phyloP scores from a whole-genome alignment of 2,113 vertebrate genomes.

The Emydocephalus ijimae region DNA sequence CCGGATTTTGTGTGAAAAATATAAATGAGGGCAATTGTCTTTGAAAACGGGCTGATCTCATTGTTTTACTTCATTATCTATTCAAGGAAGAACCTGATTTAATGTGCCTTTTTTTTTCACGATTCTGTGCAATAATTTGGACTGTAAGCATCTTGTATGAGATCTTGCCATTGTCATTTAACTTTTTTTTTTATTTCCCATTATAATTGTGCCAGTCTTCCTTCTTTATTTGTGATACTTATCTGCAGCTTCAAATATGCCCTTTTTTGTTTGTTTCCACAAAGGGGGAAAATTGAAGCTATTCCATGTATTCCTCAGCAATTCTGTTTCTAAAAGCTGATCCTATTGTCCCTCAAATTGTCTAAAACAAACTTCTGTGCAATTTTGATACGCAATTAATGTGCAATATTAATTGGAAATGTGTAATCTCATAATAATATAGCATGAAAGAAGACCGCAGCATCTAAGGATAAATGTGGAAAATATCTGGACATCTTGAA shows the following conservation, averaged over 20 bases:
- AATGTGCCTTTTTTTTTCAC: background rate
- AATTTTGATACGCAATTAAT: conserved; percentile 25
- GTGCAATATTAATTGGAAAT: conserved; percentile 41
- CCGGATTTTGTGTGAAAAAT: background rate
- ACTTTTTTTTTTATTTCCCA: background rate
- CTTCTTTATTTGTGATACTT: background rate
- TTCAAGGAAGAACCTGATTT: background rate
- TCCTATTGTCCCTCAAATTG: conserved; percentile 1
- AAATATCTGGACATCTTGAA: background rate
- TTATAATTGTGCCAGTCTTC: background rate
- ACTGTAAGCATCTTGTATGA: background rate
- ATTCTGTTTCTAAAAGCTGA: background rate
- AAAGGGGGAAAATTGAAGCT: background rate
- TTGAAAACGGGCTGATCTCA: background rate
- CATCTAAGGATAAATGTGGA: conserved; percentile 12
- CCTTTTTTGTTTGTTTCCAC: background rate
- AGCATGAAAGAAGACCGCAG: background rate
- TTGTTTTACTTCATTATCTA: background rate
- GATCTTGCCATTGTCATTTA: background rate
- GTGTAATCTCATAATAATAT: background rate
- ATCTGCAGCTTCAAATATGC: background rate
- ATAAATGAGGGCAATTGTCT: background rate
- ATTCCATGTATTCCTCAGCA: background rate
- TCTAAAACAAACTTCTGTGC: conserved; percentile 40
- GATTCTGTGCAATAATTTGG: background rate